Base-by-base conservation (phyloP, 2,888 invertebrate genomes). In the Spilarctia lutea region DNA sequence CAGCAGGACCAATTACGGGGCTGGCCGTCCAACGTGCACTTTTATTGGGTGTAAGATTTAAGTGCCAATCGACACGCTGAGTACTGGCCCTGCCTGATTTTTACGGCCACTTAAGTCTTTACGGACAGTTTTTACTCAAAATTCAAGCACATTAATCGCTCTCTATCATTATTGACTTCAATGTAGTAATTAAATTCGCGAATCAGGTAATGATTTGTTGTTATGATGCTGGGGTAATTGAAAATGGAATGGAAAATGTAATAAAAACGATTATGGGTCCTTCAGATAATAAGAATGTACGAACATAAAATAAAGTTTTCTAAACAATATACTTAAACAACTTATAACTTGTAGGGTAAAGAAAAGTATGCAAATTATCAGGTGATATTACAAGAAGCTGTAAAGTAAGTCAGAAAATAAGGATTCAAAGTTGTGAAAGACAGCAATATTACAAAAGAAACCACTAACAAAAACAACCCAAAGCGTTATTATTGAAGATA, bases 11-110 rank as follows among this genome's bases (percentile, higher is more conserved):
- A 96, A 96, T 95, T 95, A 95, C 94, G 89, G 90, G 85, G 88
- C 89, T 89, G 88, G 88, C 87, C 89, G 91, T 87, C 87, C 90
- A 91, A 91, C 92, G 90, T 91, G 93, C 91, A 93, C 92, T 93
- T 95, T 95, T 95, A 95, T 95, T 96, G 95, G 95, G 94, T 94
- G 94, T 91, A 94, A 93, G 91, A 93, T 94, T 95, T 95, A 95
- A 95, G 94, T 96, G 95, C 92, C 92, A 91, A 91, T 93, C 93
- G 93, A 92, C 94, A 94, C 94, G 93, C 90, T 84, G 89, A 89
- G 88, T 85, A 90, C 89, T 88, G 89, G 88, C 86, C 89, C 91
- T 90, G 91, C 91, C 90, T 89, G 90, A 91, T 93, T 94, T 93
- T 94, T 92, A 95, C 92, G 90, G 91, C 91, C 91, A 91, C 91